phyloP scores from a whole-genome alignment of 2,888 invertebrate genomes.

The Aleiodes testaceus region DNA sequence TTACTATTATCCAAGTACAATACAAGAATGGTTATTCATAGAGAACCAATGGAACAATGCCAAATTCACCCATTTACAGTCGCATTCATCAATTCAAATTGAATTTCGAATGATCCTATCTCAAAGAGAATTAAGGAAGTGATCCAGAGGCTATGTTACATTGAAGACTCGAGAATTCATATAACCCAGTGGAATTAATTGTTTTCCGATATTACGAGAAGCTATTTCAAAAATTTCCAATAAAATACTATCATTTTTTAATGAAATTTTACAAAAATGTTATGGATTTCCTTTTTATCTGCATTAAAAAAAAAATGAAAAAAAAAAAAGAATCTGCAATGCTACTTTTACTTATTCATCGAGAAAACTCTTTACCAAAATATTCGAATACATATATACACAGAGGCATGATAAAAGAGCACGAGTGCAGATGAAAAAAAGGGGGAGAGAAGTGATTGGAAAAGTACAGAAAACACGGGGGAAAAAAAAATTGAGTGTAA shows the following conservation, averaged over 20 bases:
- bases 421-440: not conserved
- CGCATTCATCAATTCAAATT: conserved; percentile 21
- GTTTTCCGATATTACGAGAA: too few relatives aligned
- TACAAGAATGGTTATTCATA: conserved; percentile 28
- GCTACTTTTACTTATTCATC: conserved; percentile 19
- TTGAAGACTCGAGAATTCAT: not conserved
- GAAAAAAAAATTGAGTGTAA: not conserved
- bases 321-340: not conserved
- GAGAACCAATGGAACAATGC: conserved; percentile 22
- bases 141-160: conserved; percentile 1
- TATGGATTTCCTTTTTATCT: conserved; percentile 20
- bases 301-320: conserved; percentile 1
- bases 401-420: conserved; percentile 12
- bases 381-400: not conserved
- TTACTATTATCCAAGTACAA: conserved; percentile 21
- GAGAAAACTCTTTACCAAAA: not conserved
- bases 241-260: too few relatives aligned
- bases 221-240: too few relatives aligned
- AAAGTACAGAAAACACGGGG: not conserved
- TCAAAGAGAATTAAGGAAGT: conserved; percentile 21
- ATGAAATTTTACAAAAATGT: too few relatives aligned
- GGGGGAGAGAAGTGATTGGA: conserved; percentile 2
- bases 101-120: conserved; percentile 21
- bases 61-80: conserved; percentile 6
- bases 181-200: not conserved